Conservation (phyloP, 1,140 invertebrate genomes). For the Drosophila nebulosa region DNA sequence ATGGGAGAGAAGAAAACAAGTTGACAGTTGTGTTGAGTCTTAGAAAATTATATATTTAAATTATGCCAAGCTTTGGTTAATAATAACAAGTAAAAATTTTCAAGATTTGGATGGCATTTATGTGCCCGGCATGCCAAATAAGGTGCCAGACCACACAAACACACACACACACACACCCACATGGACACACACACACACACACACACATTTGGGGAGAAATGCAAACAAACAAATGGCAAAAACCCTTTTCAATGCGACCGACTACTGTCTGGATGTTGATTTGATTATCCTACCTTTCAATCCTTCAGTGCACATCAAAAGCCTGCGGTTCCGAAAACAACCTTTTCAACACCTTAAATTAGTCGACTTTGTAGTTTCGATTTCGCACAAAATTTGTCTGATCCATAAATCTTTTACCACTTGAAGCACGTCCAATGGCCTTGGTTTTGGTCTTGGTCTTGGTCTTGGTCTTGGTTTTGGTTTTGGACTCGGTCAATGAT, state of each 20-base stretch:
- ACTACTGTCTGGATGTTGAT: conserved; percentile 39
- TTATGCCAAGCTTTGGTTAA: conserved; percentile 56
- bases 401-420: conserved; percentile 43
- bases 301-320: conserved; percentile 71
- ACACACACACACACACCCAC: conserved; percentile 13
- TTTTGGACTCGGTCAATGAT: conserved; percentile 52
- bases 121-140: conserved; percentile 45
- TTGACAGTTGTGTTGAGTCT: conserved; percentile 39
- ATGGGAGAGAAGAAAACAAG: conserved; percentile 28
- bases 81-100: conserved; percentile 22
- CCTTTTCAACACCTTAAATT: conserved; percentile 68
- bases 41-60: conserved; percentile 63
- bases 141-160: conserved; percentile 25
- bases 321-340: conserved; percentile 30
- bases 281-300: conserved; percentile 68
- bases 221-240: conserved; percentile 28
- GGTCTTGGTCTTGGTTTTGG: background rate
- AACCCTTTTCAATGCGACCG: conserved; percentile 9
- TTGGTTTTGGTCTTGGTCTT: conserved; percentile 6
- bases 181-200: conserved; percentile 15
- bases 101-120: conserved; percentile 14
- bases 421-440: conserved; percentile 51
- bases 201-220: conserved; percentile 11
- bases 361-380: conserved; percentile 73
- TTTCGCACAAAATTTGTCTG: conserved; percentile 40